Evolutionary conservation across 2,797 vertebrate genomes (phyloP).

Genomic region (Halcyon smyrnensis): DNA sequence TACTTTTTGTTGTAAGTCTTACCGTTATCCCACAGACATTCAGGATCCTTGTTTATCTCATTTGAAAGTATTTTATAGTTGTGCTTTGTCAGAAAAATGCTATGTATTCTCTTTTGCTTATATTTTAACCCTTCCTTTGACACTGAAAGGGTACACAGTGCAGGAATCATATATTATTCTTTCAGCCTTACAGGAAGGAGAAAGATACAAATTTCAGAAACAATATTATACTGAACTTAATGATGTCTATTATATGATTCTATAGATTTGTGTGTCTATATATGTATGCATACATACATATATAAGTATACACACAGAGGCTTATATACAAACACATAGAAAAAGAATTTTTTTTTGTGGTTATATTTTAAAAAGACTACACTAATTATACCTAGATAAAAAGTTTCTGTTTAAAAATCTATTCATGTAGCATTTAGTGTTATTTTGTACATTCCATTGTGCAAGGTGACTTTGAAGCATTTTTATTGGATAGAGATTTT

Average conservation of each 20-base stretch:
- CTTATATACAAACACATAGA: background rate
- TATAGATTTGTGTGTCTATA: background rate
- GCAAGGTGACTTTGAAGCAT: conserved; percentile 49
- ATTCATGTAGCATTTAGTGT: background rate
- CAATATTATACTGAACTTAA: background rate
- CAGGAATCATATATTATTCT: background rate
- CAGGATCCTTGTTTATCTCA: background rate
- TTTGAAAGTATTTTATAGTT: background rate
- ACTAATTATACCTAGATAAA: background rate
- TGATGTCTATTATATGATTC: background rate
- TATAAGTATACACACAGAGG: background rate
- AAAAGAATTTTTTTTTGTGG: background rate
- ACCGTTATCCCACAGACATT: background rate
- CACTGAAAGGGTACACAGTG: background rate
- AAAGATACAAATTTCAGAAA: background rate
- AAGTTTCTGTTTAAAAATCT: conserved; percentile 15
- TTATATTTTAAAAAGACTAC: background rate
- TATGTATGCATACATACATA: background rate
- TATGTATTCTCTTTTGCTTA: background rate
- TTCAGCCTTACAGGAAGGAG: background rate
- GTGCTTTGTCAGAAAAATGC: background rate
- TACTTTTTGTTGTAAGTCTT: background rate
- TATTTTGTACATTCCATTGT: background rate
- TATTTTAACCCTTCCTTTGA: background rate
- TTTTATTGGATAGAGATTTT: conserved; percentile 53